Base-by-base conservation (phyloP, 2,797 vertebrate genomes). In the Cryptoblepharus egeriae region DNA sequence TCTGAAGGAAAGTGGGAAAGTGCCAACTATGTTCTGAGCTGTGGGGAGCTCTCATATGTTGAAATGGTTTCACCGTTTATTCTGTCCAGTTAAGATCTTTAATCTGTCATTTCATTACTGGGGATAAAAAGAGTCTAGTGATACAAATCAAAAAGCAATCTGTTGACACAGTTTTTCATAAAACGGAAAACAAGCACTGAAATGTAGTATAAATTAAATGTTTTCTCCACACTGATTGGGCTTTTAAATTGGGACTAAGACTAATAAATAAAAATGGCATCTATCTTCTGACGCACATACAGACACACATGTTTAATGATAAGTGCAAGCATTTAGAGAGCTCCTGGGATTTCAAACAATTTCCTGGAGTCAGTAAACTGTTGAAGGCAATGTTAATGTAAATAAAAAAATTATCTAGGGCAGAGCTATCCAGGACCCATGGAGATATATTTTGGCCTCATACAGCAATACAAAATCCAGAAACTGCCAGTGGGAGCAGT, bases 291-390 rank as follows among this genome's bases (percentile, higher is more conserved):
- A 1, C 20, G 26, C 13, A 79, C 73, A 87, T 5, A 45, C 79
- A 67, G 45, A 49, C 45, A 49, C 78, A 64, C 8, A 58, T 58
- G 24, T 24, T 22, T 58, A 58, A 58, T 2, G 88, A 76, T 76
- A 73, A 67, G 89, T 88, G 52, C 78, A 68, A 83, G 76, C 57
- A 85, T 87, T 90, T 88, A 88, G 71, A 85, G 87, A 76, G 79
- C 90, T 93, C 93, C 49, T 89, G 88, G 83, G 57, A 92, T 91
- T 92, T 91, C 74, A 92, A 83, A 82, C 61, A 77, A 87, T 91
- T 93, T 90, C 82, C 89, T 88, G 84, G 84, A 90, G 80, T 92
- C 95, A 83, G 83, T 92, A 85, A 93, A 93, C 88, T 86, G 63
- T 89, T 92, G 61, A 88, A 91, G 49, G 76, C 81, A 85, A 28